Percentiles rank a stretch among this genome's conserved stretches.
Conservation (phyloP, 2,113 vertebrate genomes). For the Saguinus midas region DNA sequence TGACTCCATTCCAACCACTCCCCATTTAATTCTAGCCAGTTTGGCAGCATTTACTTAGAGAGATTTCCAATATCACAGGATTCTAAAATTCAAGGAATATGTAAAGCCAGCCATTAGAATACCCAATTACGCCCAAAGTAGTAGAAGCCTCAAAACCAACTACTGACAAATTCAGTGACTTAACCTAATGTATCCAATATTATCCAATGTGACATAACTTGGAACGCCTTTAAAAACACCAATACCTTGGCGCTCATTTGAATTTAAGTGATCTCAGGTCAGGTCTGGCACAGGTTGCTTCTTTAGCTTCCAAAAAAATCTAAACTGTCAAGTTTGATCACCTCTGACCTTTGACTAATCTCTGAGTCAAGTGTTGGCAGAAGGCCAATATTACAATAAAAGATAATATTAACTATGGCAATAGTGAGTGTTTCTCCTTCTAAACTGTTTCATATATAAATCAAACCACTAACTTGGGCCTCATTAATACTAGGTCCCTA, state of each 20-base stretch:
- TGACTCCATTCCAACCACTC: rapidly evolving
- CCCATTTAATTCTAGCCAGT: not conserved
- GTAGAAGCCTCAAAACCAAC: not conserved
- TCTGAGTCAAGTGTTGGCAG: not conserved
- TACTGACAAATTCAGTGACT: not conserved
- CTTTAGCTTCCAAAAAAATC: not conserved
- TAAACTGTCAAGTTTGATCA: not conserved
- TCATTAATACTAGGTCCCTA: conserved; percentile 24
- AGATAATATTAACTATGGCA: not conserved
- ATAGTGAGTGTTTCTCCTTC: not conserved
- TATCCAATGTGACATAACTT: not conserved
- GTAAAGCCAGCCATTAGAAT: not conserved
- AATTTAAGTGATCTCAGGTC: not conserved
- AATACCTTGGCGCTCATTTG: not conserved
- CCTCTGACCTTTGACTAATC: not conserved
- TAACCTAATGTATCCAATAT: not conserved
- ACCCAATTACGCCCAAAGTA: not conserved
- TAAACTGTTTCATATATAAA: conserved; percentile 43
- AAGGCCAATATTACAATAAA: conserved; percentile 44
- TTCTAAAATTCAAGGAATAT: conserved; percentile 8
- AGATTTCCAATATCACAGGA: not conserved
- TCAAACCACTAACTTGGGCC: not conserved
- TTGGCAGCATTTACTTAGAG: not conserved
- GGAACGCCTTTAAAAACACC: not conserved
- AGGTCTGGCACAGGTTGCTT: not conserved